Conservation (phyloP, 2,797 vertebrate species). For the Lepus townsendii region DNA sequence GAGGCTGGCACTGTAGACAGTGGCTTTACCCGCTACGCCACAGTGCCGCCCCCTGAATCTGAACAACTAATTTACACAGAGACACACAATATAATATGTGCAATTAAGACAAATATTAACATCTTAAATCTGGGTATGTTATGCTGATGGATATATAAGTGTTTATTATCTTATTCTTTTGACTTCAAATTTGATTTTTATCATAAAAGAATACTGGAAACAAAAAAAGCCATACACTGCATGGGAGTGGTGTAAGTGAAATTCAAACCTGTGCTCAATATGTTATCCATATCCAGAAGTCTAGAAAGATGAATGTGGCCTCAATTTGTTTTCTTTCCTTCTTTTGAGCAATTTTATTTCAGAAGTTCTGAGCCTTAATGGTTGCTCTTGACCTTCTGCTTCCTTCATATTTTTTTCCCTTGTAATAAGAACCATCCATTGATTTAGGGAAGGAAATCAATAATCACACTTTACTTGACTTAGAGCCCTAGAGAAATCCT, state of each 20-base stretch:
- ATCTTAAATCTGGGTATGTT: not conserved
- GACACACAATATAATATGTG: not conserved
- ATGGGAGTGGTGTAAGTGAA: not conserved
- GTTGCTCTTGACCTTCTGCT: not conserved
- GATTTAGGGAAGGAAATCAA: conserved; percentile 29
- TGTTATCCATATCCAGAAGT: not conserved
- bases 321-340: not conserved
- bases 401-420: not conserved
- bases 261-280: not conserved
- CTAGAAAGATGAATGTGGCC: not conserved
- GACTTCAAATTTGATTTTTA: not conserved
- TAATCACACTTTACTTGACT: conserved; percentile 39
- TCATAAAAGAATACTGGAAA: not conserved
- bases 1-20: too few species aligned
- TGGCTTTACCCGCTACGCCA: too few species aligned
- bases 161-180: not conserved
- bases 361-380: not conserved
- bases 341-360: conserved; percentile 29
- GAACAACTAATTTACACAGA: not conserved
- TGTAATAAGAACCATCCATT: not conserved
- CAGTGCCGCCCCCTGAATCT: not conserved
- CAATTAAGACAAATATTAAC: not conserved
- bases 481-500: not conserved
- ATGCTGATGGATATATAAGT: too few species aligned
- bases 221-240: not conserved